Percentiles rank a stretch among this genome's conserved stretches.
Evolutionary conservation across 2,113 vertebrate genomes (phyloP).

Genomic region (Cynoglossus semilaevis): DNA sequence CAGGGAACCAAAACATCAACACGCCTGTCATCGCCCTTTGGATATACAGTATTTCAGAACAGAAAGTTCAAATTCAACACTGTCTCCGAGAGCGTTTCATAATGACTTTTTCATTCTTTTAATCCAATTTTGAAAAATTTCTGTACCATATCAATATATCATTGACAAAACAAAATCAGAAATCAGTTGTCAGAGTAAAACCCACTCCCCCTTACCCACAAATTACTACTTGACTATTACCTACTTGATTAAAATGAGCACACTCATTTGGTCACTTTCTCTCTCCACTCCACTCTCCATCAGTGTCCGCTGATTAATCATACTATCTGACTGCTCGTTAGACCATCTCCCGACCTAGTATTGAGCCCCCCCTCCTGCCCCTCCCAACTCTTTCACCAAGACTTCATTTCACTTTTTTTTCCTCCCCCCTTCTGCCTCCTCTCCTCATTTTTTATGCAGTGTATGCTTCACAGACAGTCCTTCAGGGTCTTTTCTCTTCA

Average conservation of each 20-base stretch:
- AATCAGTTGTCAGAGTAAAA: not conserved
- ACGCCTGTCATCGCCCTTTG: too few relatives aligned
- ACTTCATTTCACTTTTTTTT: slow-evolving; percentile 31
- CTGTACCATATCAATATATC: too few relatives aligned
- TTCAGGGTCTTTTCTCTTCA: slow-evolving; percentile 46
- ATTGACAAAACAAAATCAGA: not conserved
- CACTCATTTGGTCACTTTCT: not conserved
- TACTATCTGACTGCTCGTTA: slow-evolving; percentile 53
- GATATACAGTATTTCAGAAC: too few relatives aligned
- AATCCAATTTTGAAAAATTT: too few relatives aligned
- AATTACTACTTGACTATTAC: not conserved
- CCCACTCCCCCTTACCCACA: not conserved
- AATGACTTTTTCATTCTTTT: too few relatives aligned
- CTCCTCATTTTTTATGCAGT: slow-evolving; percentile 36
- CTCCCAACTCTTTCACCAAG: slow-evolving; percentile 23
- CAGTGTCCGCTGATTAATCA: slow-evolving; percentile 52
- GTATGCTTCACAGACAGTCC: slow-evolving; percentile 44
- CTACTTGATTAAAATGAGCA: not conserved
- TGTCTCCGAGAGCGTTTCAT: too few relatives aligned
- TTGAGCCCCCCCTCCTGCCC: slow-evolving; percentile 5
- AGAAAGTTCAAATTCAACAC: too few relatives aligned
- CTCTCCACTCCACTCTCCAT: slow-evolving; percentile 28
- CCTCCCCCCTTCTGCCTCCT: slow-evolving; percentile 8
- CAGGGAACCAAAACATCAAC: too few relatives aligned
- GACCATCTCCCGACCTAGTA: slow-evolving; percentile 54